phyloP scores from a whole-genome alignment of 2,113 vertebrate genomes.

The Oryctolagus cuniculus region mOryCun1.1 NC_091436.1:36599501-36600000 shows the following conservation, averaged over 20 bases:
- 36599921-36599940: background rate
- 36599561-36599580: constrained; percentile 81
- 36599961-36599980: background rate
- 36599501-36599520: constrained; percentile 84
- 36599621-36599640: constrained; percentile 79
- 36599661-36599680: constrained; percentile 75
- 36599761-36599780: background rate
- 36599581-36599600: constrained; percentile 84
- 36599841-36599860: background rate
- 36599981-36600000: too few species aligned
- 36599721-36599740: background rate
- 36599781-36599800: background rate
- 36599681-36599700: constrained; percentile 85
- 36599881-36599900: background rate
- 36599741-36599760: background rate
- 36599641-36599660: constrained; percentile 82
- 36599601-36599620: constrained; percentile 77
- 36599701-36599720: constrained; percentile 83
- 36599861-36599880: background rate
- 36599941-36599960: background rate
- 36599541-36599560: constrained; percentile 77
- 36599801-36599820: background rate
- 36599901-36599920: background rate
- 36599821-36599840: background rate
- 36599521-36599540: constrained; percentile 80